phyloP scores from a whole-genome alignment of 2,888 invertebrate species.

The Tenodera sinensis region DNA sequence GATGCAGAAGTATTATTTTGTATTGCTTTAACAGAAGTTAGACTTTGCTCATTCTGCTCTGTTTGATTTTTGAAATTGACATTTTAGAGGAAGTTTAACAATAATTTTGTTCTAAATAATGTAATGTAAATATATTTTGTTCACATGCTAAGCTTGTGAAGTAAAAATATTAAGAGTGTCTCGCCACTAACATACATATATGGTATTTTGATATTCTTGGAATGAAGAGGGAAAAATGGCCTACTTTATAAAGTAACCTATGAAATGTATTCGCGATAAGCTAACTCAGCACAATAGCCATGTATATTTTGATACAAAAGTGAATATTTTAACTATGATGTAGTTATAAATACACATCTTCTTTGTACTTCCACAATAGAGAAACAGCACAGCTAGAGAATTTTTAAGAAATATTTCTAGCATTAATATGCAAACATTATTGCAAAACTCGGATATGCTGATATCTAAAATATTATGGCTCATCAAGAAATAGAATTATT shows the following conservation, averaged over 20 bases:
- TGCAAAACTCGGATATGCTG: background rate
- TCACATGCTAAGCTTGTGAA: too few species aligned
- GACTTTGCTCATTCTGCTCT: too few species aligned
- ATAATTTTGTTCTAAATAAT: too few species aligned
- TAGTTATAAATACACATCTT: background rate
- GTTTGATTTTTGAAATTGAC: too few species aligned
- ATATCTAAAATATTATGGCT: background rate
- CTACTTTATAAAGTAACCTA: background rate
- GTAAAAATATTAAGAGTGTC: background rate
- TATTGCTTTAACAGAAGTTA: too few species aligned
- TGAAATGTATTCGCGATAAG: background rate
- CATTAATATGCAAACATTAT: background rate
- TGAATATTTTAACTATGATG: background rate
- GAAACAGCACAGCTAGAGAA: background rate
- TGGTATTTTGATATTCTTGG: background rate
- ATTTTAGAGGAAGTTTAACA: too few species aligned
- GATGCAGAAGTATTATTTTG: too few species aligned
- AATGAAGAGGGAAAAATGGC: background rate
- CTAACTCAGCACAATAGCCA: background rate
- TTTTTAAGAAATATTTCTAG: background rate
- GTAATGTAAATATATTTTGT: too few species aligned
- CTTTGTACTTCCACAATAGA: background rate
- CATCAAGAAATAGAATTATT: too few species aligned
- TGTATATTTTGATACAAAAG: background rate
- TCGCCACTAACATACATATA: background rate